Base-by-base conservation (phyloP, 1,140 invertebrate genomes). In the Trichonephila clavata region DNA sequence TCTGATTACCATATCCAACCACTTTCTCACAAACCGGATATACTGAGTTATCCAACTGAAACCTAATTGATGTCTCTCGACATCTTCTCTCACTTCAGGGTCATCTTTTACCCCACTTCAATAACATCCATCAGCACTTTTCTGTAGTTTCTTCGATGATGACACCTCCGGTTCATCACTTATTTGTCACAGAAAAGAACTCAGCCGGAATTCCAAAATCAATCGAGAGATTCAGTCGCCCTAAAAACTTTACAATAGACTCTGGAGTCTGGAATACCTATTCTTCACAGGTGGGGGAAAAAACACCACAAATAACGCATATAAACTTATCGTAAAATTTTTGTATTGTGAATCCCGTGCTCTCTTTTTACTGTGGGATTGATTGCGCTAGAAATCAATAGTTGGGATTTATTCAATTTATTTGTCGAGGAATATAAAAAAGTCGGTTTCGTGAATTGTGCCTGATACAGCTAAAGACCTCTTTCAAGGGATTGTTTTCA, bases 171-270 rank as follows among this genome's bases (percentile, higher is more conserved):
- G 81, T 59, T 59, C 43, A 83, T 50, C 50, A 59, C 20, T 27
- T 83, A 57, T 50, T 50, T 83, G 81, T 59, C 81, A 83, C 81
- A 50, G 81, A 83, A 83, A 83, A 83, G 81, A 83, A 83, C 39
- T 83, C 81, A 43, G 18, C 81, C 43, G 81, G 81, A 83, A 83
- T 83, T 50, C 50, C 43, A 83, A 43, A 83, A 83, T 83, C 81
- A 83, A 83, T 83, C 81, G n/a, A 83, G 81, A 83, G 32, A 77
- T 27, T 39, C 71, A 32, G 43, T 57, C 50, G 81, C n/a, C 81
- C 81, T 83, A 83, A 83, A 83, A 83, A 83, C 81, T 83, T 83
- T 83, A 57, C 81, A 83, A 83, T 83, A 57, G 81, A 21, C 39
- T 50, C 43, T 57, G 2, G 81, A 50, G 65, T 4, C 65, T 68